A percentile compares a stretch with the other conserved stretches of the same genome.
phyloP scores from a whole-genome alignment of 2,888 invertebrate genomes.

The Agrochola lychnidis region DNA sequence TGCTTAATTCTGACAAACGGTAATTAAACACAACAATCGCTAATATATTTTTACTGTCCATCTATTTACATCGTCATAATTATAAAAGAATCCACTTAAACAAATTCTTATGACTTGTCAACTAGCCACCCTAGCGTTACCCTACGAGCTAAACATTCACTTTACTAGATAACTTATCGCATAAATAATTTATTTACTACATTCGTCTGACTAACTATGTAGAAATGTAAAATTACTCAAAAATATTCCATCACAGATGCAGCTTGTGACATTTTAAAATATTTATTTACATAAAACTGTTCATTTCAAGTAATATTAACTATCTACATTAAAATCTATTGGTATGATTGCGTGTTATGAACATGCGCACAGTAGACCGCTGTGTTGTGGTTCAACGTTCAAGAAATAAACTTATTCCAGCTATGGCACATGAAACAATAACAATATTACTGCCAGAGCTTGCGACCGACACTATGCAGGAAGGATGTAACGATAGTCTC shows the following conservation, averaged over 20 bases:
- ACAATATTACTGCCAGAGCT: constrained; percentile 48
- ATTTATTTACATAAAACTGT: constrained; percentile 76
- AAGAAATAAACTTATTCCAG: constrained; percentile 44
- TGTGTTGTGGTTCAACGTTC: constrained; percentile 27
- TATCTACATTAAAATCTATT: constrained; percentile 81
- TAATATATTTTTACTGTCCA: constrained; percentile 72
- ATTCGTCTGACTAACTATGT: constrained; percentile 62
- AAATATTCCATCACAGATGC: constrained; percentile 78
- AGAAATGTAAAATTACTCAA: constrained; percentile 68
- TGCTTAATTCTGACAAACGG: constrained; percentile 34
- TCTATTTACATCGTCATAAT: constrained; percentile 83
- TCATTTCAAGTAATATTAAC: constrained; percentile 68
- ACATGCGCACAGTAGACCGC: constrained; percentile 51
- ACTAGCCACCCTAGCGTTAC: constrained; percentile 71
- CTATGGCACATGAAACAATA: constrained; percentile 70
- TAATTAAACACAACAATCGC: constrained; percentile 56
- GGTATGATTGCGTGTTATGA: constrained; percentile 69
- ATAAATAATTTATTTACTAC: constrained; percentile 82
- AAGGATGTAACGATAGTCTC: constrained; percentile 21
- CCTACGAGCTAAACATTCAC: constrained; percentile 70
- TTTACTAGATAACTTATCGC: constrained; percentile 73
- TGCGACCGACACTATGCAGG: constrained; percentile 54
- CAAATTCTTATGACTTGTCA: constrained; percentile 80
- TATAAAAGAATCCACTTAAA: constrained; percentile 71
- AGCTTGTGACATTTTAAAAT: constrained; percentile 75